Conservation (phyloP, 2,888 invertebrate species). For the Caradrina clavipalpis region DNA sequence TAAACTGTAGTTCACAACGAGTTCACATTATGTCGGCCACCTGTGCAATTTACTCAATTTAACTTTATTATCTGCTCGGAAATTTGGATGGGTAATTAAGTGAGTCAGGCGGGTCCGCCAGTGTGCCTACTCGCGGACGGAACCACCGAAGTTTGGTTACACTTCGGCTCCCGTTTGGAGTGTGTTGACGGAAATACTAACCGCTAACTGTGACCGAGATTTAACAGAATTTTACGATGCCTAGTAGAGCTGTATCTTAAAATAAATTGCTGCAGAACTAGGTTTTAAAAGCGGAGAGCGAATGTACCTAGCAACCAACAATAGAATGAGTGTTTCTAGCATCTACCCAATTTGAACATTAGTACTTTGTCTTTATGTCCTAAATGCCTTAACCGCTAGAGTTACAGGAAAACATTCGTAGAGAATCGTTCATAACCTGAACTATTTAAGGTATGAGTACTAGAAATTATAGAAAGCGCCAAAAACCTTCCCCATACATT, state of each 20-base stretch:
- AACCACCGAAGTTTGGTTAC: constrained; percentile 70
- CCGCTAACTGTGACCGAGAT: constrained; percentile 54
- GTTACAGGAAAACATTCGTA: too few species aligned
- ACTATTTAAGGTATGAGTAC: too few species aligned
- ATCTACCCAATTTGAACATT: neutral
- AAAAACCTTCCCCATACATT: too few species aligned
- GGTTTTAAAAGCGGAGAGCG: constrained; percentile 2
- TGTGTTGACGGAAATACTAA: constrained; percentile 61
- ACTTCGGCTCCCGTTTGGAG: constrained; percentile 62
- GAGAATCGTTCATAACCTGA: too few species aligned
- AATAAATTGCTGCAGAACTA: constrained; percentile 36
- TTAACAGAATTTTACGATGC: constrained; percentile 46
- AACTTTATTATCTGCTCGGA: constrained; percentile 81
- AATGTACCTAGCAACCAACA: neutral
- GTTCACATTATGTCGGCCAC: constrained; percentile 74
- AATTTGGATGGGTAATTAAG: constrained; percentile 80
- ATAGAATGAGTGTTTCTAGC: neutral
- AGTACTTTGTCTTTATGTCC: neutral
- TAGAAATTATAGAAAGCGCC: too few species aligned
- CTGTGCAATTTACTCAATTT: constrained; percentile 85
- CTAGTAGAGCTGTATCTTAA: constrained; percentile 19
- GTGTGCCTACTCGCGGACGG: constrained; percentile 66
- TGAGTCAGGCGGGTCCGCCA: constrained; percentile 66
- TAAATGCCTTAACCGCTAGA: too few species aligned
- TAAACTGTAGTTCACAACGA: constrained; percentile 67